Evolutionary conservation across 2,797 vertebrate genomes (phyloP), one percentile per base, ranked within the genome.

Genomic region (Myotis daubentonii): DNA sequence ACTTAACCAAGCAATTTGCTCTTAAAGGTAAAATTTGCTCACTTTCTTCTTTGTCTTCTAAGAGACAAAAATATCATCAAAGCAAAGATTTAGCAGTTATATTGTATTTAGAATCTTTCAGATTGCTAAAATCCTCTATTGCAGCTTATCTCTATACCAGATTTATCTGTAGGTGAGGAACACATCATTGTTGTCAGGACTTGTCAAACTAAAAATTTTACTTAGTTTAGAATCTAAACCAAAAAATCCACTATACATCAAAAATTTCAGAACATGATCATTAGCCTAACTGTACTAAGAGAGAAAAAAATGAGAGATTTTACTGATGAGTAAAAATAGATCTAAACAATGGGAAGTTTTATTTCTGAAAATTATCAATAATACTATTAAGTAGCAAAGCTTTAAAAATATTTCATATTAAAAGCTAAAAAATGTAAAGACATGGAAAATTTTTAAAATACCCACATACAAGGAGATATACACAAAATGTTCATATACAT

Each of bases 371-470:
- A 89, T 65, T 70, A 85, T 78, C 20, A 78, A 25, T 74, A 80
- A 87, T 85, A 92, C 6, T 89, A 30, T 91, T 91, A 87, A 91
- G 44, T 66, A 94, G 60, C 13, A 83, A 83, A 91, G 20, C 36
- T 88, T 94, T 85, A 92, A 90, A 57, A 17, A 88, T 44, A 84
- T 72, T 75, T 90, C 17, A 55, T 94, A 90, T 81, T 38, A 80
- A 92, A 83, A 94, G 70, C 13, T 82, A 22, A 91, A 85, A 38
- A 38, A 89, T 38, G 44, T 22, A 80, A 78, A 70, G 41, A 89
- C 16, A 80, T 62, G 20, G 28, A 33, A 8, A 94, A 72, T 28
- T 81, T 80, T 5, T 6, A 33, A 75, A 88, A 93, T 41, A 70
- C 16, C 8, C 8, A 87, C 25, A 78, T 47, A 68, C 5, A 76